These are phyloP conservation scores for Adelosebastes latens DNA, from an alignment of 2,797 vertebrate species.

Conservation along the genomic window DNA sequence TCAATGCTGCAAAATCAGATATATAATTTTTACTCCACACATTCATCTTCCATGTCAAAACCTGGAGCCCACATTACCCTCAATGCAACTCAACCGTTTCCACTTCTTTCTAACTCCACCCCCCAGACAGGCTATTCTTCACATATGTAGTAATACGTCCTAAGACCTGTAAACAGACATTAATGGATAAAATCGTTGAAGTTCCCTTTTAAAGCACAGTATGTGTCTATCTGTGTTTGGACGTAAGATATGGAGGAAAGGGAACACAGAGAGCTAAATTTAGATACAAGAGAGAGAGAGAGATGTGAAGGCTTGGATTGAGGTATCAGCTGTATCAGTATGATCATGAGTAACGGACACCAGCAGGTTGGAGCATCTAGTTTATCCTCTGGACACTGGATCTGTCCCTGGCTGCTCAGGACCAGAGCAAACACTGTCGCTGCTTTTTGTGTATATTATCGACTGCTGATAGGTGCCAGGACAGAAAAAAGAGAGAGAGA, in stretches of 20 bases:
- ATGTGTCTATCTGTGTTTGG: not conserved
- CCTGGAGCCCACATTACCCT: not conserved
- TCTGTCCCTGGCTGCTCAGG: conserved; percentile 55
- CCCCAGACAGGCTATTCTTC: not conserved
- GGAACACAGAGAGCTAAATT: not conserved
- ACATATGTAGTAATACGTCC: not conserved
- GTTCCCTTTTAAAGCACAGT: not conserved
- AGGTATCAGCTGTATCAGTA: conserved; percentile 38
- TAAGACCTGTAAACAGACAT: not conserved
- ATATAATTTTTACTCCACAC: not conserved
- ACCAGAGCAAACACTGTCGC: conserved; percentile 28
- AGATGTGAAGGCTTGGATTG: conserved; percentile 11
- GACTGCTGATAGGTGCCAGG: conserved; percentile 20
- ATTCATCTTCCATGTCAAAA: not conserved
- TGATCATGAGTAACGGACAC: conserved; percentile 69
- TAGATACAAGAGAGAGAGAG: not conserved
- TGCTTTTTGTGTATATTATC: conserved; percentile 37
- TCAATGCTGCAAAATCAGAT: not conserved
- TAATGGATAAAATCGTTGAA: fast-evolving
- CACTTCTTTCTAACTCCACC: not conserved
- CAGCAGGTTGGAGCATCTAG: conserved; percentile 40
- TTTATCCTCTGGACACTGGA: conserved; percentile 58
- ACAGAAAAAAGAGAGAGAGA: not conserved
- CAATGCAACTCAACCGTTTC: not conserved
- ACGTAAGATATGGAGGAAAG: not conserved